Evolutionary conservation across 2,888 invertebrate genomes (phyloP), one percentile per base, ranked within the genome.

Genomic region (Pterostichus madidus): DNA sequence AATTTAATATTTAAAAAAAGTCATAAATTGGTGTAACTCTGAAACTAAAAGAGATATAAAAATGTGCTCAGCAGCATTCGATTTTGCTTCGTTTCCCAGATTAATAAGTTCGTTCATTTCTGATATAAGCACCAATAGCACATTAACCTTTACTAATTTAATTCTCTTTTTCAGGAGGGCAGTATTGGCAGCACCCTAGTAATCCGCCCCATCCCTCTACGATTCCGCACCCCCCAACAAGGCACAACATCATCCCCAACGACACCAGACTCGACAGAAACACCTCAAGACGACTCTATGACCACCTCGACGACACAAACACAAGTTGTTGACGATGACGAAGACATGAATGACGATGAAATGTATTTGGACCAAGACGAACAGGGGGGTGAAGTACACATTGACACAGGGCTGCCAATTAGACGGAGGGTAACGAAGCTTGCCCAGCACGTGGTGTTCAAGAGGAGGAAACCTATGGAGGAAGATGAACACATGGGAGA

Each of bases 161-260:
- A 53, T 49, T n/a, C 13, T 68, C 39, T 68, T 39, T 5, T 5
- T 6, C 92, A 98, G 97, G 97, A 98, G 91, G 98, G 98, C 86
- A 97, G 97, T 86, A 96, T 98, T 85, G 98, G 98, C 85, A 94
- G 96, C 89, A 95, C 97, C 87, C 91, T 97, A 88, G 96, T 98
- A 86, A 96, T 98, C 88, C 93, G 96, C 86, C 97, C 98, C 84
- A 91, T 97, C 85, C 97, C 97, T 68, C 91, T 94, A 86, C 93
- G 95, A 84, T 92, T 97, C 87, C 92, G 88, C 44, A 32, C 87
- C 86, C 56, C 85, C 3, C 24, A n/a, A 13, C 59, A n/a, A 31
- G 24, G 3, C 24, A 86, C 84, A 56, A 39, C 44, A 5, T 32
- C 24, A 31, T 59, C 83, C 0, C n/a, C 76, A n/a, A 59, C 68